These are phyloP conservation scores for Cichladusa arquata DNA, from an alignment of 2,113 vertebrate genomes.

Conservation along the genomic window DNA sequence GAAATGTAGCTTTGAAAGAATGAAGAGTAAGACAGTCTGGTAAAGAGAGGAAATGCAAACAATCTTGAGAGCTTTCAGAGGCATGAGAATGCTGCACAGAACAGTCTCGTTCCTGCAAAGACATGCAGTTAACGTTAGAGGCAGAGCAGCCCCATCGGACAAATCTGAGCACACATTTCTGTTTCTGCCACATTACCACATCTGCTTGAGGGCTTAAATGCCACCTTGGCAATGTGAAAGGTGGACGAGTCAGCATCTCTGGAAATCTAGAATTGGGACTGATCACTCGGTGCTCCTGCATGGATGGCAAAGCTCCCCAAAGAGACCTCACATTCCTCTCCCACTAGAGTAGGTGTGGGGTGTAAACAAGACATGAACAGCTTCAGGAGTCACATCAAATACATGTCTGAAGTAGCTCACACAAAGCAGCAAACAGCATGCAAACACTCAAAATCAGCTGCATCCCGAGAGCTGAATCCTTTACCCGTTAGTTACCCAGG, in stretches of 20 bases:
- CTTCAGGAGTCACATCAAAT: not conserved
- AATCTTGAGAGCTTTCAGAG: not conserved
- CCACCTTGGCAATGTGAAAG: not conserved
- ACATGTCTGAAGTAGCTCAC: not conserved
- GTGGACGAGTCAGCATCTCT: not conserved
- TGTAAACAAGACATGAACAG: not conserved
- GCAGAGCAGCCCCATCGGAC: not conserved
- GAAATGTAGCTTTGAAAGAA: not conserved
- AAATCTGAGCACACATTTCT: not conserved
- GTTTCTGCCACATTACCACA: not conserved
- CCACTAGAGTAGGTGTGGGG: fast-evolving
- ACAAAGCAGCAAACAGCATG: not conserved
- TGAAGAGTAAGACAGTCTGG: not conserved
- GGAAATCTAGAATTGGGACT: not conserved
- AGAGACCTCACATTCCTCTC: not conserved
- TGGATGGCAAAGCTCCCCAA: not conserved
- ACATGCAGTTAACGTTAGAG: fast-evolving
- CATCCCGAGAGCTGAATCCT: not conserved
- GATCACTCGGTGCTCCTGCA: not conserved
- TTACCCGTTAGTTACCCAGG: not conserved
- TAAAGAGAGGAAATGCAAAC: not conserved
- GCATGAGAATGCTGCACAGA: not conserved
- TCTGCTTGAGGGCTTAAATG: not conserved
- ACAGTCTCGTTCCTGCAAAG: not conserved
- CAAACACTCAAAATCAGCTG: not conserved